Conservation (phyloP, 2,797 vertebrate genomes). For the Fistularia tabacaria region DNA sequence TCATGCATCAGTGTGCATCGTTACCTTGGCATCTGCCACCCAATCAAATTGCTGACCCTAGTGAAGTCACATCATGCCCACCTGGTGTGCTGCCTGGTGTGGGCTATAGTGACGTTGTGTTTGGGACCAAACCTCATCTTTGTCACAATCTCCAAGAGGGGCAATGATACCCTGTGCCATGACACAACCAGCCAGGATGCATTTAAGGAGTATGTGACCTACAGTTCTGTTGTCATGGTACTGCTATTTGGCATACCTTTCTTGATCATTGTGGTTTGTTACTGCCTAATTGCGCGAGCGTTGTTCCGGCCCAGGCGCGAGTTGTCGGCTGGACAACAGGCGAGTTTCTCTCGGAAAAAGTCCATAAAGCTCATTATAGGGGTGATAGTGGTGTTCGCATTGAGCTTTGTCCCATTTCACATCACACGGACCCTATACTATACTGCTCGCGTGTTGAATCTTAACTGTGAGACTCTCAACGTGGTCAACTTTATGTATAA, state of each 20-base stretch:
- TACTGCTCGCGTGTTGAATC: conserved; percentile 79
- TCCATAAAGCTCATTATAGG: conserved; percentile 85
- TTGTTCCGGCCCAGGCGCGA: conserved; percentile 73
- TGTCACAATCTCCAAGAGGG: conserved; percentile 82
- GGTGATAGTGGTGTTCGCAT: conserved; percentile 84
- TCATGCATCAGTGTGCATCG: conserved; percentile 92
- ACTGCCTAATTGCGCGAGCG: conserved; percentile 83
- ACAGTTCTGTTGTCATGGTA: conserved; percentile 84
- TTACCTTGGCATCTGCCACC: conserved; percentile 92
- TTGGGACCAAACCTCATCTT: conserved; percentile 89
- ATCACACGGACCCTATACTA: conserved; percentile 92
- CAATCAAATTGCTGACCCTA: conserved; percentile 77
- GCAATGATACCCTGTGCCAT: conserved; percentile 85
- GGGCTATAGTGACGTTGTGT: conserved; percentile 77
- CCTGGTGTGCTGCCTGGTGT: conserved; percentile 77
- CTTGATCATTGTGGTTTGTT: conserved; percentile 83
- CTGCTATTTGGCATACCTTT: conserved; percentile 88
- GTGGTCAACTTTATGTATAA: conserved; percentile 91
- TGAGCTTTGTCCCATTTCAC: conserved; percentile 94
- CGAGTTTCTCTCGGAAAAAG: conserved; percentile 69
- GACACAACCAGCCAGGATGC: conserved; percentile 86
- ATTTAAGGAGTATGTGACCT: conserved; percentile 83
- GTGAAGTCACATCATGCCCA: conserved; percentile 79
- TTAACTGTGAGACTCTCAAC: conserved; percentile 80
- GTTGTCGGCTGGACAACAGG: conserved; percentile 44